Percentiles rank a stretch among this genome's conserved stretches.
Evolutionary conservation across 2,797 vertebrate species (phyloP).

Genomic region (Mallotus villosus): DNA sequence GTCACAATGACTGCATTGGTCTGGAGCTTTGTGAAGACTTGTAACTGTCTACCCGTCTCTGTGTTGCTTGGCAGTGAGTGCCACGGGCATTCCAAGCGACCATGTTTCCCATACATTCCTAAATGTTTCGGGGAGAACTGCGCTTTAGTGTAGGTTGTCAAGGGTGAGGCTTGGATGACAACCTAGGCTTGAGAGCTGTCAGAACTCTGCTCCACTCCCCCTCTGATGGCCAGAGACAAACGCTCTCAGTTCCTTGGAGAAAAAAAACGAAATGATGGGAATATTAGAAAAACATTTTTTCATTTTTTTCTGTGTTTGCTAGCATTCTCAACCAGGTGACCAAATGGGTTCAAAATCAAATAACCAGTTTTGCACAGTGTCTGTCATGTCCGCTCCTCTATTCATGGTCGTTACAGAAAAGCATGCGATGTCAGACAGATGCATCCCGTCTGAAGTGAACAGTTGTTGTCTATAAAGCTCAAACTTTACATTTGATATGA

Average conservation of each 20-base stretch:
- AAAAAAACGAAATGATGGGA: conserved; percentile 38
- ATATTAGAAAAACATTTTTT: conserved; percentile 14
- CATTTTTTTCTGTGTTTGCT: not conserved
- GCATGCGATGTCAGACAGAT: conserved; percentile 25
- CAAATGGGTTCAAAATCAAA: not conserved
- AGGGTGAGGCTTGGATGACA: conserved; percentile 49
- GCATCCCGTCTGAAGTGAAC: not conserved
- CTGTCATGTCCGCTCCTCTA: not conserved
- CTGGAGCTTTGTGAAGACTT: conserved; percentile 36
- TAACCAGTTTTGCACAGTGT: not conserved
- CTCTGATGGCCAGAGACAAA: conserved; percentile 55
- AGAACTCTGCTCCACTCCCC: conserved; percentile 52
- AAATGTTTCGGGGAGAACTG: conserved; percentile 23
- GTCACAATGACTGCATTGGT: conserved; percentile 23
- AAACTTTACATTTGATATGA: too few relatives aligned
- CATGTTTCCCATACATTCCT: conserved; percentile 73
- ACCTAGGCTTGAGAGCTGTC: conserved; percentile 61
- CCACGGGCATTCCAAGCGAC: conserved; percentile 57
- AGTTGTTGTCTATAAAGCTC: not conserved
- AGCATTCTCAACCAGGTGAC: not conserved
- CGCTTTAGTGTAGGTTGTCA: conserved; percentile 60
- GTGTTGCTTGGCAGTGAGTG: conserved; percentile 50
- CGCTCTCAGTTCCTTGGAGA: conserved; percentile 39
- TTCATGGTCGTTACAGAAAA: conserved; percentile 28
- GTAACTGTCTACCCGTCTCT: conserved; percentile 41